Conservation (phyloP, 1,140 invertebrate species). For the Calliphora vicina region DNA sequence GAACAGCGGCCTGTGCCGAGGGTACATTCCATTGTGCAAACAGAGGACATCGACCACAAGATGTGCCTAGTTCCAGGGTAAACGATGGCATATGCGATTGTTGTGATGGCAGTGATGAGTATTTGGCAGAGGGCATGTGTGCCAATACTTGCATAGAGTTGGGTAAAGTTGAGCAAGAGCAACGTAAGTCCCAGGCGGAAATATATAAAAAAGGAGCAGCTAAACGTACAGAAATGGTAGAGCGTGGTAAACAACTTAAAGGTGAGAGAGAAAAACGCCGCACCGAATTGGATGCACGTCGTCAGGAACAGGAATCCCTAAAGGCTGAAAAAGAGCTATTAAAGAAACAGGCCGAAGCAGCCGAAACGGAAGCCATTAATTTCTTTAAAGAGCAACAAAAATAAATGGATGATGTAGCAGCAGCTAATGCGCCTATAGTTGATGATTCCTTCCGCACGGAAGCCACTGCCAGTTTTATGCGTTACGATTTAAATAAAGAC, state of each 20-base stretch:
- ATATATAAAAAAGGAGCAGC: slow-evolving; percentile 80
- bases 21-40: slow-evolving; percentile 93
- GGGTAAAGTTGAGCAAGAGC: slow-evolving; percentile 79
- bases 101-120: slow-evolving; percentile 97
- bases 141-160: slow-evolving; percentile 83
- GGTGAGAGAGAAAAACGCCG: slow-evolving; percentile 76
- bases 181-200: slow-evolving; percentile 76
- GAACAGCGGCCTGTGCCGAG: slow-evolving; percentile 90
- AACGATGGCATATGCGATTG: slow-evolving; percentile 99
- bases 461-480: slow-evolving; percentile 75
- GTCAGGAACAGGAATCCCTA: slow-evolving; percentile 74
- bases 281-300: slow-evolving; percentile 75
- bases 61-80: slow-evolving; percentile 89
- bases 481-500: slow-evolving; percentile 81
- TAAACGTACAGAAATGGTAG: slow-evolving; percentile 77
- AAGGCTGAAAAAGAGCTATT: slow-evolving; percentile 77
- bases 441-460: slow-evolving; percentile 65
- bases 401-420: slow-evolving; percentile 68
- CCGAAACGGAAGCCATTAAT: slow-evolving; percentile 79
- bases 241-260: slow-evolving; percentile 78
- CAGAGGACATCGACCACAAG: slow-evolving; percentile 78
- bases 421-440: slow-evolving; percentile 66
- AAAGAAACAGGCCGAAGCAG: slow-evolving; percentile 76
- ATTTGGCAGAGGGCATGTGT: slow-evolving; percentile 71
- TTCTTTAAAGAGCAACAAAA: slow-evolving; percentile 77